These are phyloP conservation scores for Megalops cyprinoides DNA, from an alignment of 2,797 vertebrate genomes.

Conservation along the genomic window DNA sequence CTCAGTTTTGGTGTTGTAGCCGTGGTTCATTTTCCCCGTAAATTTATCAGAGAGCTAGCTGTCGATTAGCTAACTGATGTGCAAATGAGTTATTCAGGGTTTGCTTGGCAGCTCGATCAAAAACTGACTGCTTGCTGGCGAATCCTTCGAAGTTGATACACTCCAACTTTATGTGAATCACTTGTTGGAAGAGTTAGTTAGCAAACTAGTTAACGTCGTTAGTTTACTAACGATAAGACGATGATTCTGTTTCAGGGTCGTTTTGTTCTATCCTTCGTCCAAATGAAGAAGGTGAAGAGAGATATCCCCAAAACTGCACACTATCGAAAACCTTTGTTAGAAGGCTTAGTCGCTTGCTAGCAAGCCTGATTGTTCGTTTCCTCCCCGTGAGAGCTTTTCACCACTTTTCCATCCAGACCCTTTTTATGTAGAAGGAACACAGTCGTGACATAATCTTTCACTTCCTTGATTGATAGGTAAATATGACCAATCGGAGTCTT, in stretches of 20 bases:
- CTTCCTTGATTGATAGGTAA: not conserved
- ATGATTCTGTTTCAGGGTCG: no score
- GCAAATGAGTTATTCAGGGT: not conserved
- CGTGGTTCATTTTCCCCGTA: conserved; percentile 38
- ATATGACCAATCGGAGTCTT: conserved; percentile 41
- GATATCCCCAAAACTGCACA: not conserved
- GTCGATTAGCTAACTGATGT: not conserved
- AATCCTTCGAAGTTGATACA: no score
- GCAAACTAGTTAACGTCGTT: no score
- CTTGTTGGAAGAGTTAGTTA: no score
- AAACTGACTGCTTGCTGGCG: not conserved
- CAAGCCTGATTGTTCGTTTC: not conserved
- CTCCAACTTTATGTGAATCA: no score
- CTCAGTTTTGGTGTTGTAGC: conserved; percentile 53
- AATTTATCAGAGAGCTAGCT: not conserved
- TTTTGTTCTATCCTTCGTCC: no score
- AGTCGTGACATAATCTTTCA: conserved; percentile 39
- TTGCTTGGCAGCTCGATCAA: not conserved
- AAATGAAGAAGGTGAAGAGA: not conserved
- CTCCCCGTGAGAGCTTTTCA: not conserved
- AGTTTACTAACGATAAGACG: no score
- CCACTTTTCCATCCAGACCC: not conserved
- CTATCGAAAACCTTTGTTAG: not conserved
- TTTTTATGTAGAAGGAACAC: conserved; percentile 20
- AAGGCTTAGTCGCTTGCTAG: not conserved